phyloP scores from a whole-genome alignment of 1,140 invertebrate species.

The Neelides sp. region DNA sequence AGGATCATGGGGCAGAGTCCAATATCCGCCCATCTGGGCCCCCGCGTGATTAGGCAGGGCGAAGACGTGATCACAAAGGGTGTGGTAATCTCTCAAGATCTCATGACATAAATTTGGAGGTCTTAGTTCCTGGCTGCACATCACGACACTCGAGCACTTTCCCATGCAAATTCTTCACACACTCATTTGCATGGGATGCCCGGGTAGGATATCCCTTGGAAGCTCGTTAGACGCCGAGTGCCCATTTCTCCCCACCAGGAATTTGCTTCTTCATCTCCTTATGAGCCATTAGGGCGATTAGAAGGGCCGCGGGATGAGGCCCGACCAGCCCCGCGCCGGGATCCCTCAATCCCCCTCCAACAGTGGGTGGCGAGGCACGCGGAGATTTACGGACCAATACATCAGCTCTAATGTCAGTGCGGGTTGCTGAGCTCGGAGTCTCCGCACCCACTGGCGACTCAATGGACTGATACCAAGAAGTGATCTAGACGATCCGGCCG shows the following conservation, averaged over 20 bases:
- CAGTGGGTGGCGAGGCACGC: slow-evolving; percentile 20
- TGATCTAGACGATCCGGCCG: too few species aligned
- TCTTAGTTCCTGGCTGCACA: slow-evolving; percentile 31
- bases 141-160: slow-evolving; percentile 31
- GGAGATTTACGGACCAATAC: slow-evolving; percentile 32
- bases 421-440: slow-evolving; percentile 30
- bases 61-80: slow-evolving; percentile 31
- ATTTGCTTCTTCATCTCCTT: slow-evolving; percentile 26
- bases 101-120: slow-evolving; percentile 31
- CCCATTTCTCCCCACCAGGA: slow-evolving; percentile 11
- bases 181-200: slow-evolving; percentile 31
- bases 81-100: slow-evolving; percentile 32
- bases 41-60: slow-evolving; percentile 23
- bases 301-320: too few species aligned
- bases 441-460: slow-evolving; percentile 26
- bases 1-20: not conserved
- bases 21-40: not conserved
- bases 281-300: slow-evolving; percentile 30
- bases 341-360: not conserved
- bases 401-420: slow-evolving; percentile 32
- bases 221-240: slow-evolving; percentile 19
- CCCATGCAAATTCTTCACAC: slow-evolving; percentile 32
- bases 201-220: slow-evolving; percentile 1
- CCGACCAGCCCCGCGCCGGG: slow-evolving; percentile 10
- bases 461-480: slow-evolving; percentile 31